Conservation (phyloP, 2,113 vertebrate species). For the Tinamus guttatus region DNA sequence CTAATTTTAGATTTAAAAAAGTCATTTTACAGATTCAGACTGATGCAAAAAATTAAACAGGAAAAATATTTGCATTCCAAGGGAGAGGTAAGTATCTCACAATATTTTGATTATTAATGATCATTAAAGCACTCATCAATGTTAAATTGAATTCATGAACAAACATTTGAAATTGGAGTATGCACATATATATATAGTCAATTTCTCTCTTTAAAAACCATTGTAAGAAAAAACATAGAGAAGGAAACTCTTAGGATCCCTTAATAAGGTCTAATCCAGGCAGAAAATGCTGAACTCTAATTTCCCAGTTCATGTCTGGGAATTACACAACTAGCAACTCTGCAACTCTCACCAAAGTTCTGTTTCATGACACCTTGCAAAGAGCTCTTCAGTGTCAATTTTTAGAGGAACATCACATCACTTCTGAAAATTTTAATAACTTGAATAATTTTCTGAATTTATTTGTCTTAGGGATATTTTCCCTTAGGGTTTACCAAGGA, state of each 20-base stretch:
- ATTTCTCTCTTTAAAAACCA: neutral
- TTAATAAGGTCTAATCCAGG: neutral
- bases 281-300: neutral
- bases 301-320: neutral
- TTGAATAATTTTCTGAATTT: neutral
- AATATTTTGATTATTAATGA: neutral
- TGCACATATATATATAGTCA: neutral
- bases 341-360: neutral
- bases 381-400: neutral
- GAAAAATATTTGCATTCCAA: constrained; percentile 55
- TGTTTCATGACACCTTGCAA: neutral
- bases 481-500: neutral
- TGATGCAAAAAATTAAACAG: constrained; percentile 55
- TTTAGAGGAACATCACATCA: neutral
- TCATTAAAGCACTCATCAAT: neutral
- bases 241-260: neutral
- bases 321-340: neutral
- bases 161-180: neutral
- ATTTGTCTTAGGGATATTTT: neutral
- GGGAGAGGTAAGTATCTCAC: constrained; percentile 51
- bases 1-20: constrained; percentile 54
- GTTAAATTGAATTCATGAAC: neutral
- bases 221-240: neutral
- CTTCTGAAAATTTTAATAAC: neutral
- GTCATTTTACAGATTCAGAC: constrained; percentile 69